Evolutionary conservation across 2,113 vertebrate species (phyloP).

Genomic region (Sinocyclocheilus grahami): DNA sequence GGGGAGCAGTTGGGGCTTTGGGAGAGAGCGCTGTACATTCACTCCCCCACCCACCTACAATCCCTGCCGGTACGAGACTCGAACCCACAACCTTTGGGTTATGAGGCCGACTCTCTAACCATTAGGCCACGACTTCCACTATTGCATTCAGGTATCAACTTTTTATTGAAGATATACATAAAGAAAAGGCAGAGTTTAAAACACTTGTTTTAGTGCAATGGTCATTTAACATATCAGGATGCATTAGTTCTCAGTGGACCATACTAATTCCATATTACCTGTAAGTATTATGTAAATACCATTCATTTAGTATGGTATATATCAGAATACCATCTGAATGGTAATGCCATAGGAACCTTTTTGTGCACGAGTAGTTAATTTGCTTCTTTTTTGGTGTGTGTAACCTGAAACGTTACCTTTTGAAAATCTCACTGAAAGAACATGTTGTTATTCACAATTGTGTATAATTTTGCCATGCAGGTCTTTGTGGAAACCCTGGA

Average conservation of each 20-base stretch:
- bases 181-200: not conserved
- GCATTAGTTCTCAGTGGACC: not conserved
- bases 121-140: too few species aligned
- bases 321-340: not conserved
- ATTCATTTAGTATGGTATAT: not conserved
- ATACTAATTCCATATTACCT: not conserved
- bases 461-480: slow-evolving; percentile 62
- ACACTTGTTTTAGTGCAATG: too few species aligned
- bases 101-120: too few species aligned
- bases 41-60: too few species aligned
- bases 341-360: not conserved
- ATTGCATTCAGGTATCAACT: not conserved
- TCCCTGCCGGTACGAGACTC: too few species aligned
- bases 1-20: too few species aligned
- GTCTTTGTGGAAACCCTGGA: slow-evolving; percentile 96
- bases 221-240: not conserved
- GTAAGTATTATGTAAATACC: not conserved
- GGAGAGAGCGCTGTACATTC: too few species aligned
- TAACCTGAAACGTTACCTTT: not conserved
- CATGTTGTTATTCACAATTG: not conserved
- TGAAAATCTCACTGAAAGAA: not conserved
- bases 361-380: not conserved
- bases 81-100: too few species aligned
- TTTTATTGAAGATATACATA: not conserved
- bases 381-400: not conserved